Conservation (phyloP, 2,888 invertebrate species). For the Eulithis prunata region DNA sequence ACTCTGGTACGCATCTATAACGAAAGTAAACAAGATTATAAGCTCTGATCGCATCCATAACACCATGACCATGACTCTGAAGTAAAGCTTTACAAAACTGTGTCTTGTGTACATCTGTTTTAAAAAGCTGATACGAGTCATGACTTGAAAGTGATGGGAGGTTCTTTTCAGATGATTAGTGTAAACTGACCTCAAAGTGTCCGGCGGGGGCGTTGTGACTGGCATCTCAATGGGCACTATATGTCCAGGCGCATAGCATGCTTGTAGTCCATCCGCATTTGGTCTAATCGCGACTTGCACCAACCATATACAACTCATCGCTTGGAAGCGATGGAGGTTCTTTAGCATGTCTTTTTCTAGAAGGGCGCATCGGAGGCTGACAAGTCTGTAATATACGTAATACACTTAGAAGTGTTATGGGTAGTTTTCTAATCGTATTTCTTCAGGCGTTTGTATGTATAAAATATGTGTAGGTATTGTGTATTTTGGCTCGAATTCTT, state of each 20-base stretch:
- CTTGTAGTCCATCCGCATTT: constrained; percentile 56
- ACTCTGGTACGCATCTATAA: constrained; percentile 93
- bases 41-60: too few relatives aligned
- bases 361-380: constrained; percentile 90
- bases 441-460: too few relatives aligned
- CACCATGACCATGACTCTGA: too few relatives aligned
- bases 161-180: too few relatives aligned
- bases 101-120: too few relatives aligned
- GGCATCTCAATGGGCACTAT: constrained; percentile 58
- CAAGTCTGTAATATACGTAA: constrained; percentile 76
- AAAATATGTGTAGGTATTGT: too few relatives aligned
- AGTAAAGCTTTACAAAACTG: too few relatives aligned
- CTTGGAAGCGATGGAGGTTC: constrained; percentile 89
- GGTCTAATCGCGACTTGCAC: constrained; percentile 89
- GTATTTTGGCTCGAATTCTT: too few relatives aligned
- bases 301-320: constrained; percentile 93
- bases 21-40: not conserved
- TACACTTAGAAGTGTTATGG: not conserved
- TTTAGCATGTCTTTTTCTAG: constrained; percentile 89
- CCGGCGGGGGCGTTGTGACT: constrained; percentile 85
- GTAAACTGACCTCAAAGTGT: constrained; percentile 85
- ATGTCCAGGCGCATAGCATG: constrained; percentile 86
- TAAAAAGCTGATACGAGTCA: too few relatives aligned
- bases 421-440: too few relatives aligned
- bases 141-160: too few relatives aligned